A percentile compares a stretch with the other conserved stretches of the same genome.
Conservation (phyloP, 1,140 invertebrate species). For the Drosophila asahinai region DNA sequence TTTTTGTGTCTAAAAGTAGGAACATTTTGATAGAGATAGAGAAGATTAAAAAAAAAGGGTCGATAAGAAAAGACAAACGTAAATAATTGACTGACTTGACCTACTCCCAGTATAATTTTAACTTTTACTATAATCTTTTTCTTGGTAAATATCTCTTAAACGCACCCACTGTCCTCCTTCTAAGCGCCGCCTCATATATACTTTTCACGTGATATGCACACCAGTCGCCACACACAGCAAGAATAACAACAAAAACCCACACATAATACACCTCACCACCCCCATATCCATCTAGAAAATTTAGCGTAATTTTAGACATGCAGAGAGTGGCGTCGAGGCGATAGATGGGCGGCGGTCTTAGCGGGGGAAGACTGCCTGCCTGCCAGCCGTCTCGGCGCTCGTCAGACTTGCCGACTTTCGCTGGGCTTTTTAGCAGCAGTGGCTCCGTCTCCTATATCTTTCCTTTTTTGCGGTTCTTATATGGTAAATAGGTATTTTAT, state of each 20-base stretch:
- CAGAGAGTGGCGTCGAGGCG: slow-evolving; percentile 16
- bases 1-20: too few relatives aligned
- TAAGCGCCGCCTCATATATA: slow-evolving; percentile 26
- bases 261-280: slow-evolving; percentile 4
- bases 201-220: slow-evolving; percentile 51
- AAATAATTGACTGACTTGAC: too few relatives aligned
- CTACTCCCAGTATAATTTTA: too few relatives aligned
- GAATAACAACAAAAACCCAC: slow-evolving; percentile 44
- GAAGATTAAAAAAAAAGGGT: too few relatives aligned
- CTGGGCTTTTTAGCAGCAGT: slow-evolving; percentile 65
- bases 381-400: slow-evolving; percentile 16
- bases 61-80: too few relatives aligned
- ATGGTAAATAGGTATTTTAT: slow-evolving; percentile 72
- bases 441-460: slow-evolving; percentile 1
- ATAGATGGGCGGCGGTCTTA: not conserved
- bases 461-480: slow-evolving; percentile 35
- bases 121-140: not conserved
- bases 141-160: not conserved
- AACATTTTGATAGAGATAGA: too few relatives aligned
- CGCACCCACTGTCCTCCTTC: slow-evolving; percentile 10
- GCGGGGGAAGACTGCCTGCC: slow-evolving; percentile 18
- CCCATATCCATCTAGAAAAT: slow-evolving; percentile 7
- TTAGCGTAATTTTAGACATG: slow-evolving; percentile 69
- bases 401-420: slow-evolving; percentile 48
- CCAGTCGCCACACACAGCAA: slow-evolving; percentile 20